Conservation (phyloP, 2,888 invertebrate genomes). For the Noctua janthina region DNA sequence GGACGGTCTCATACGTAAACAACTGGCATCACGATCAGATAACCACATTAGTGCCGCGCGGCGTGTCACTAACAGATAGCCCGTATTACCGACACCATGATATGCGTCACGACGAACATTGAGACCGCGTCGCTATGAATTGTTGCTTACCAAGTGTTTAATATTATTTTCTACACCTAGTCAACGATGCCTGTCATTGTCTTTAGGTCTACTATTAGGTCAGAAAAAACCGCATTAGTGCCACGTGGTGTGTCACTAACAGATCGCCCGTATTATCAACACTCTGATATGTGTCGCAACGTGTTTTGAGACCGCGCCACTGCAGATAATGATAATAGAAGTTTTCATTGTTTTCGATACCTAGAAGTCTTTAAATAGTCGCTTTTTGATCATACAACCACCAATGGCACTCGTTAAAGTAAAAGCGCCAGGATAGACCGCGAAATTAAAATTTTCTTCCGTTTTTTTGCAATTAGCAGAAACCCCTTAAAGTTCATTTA, state of each 20-base stretch:
- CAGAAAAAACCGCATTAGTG: constrained; percentile 77
- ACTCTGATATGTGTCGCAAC: constrained; percentile 45
- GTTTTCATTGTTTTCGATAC: no score
- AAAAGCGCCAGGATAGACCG: no score
- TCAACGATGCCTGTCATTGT: neutral
- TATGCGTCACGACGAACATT: constrained; percentile 42
- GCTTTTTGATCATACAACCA: neutral
- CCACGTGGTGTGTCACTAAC: constrained; percentile 71
- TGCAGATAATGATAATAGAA: neutral
- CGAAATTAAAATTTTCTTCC: no score
- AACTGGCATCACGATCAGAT: constrained; percentile 71
- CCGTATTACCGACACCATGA: constrained; percentile 45
- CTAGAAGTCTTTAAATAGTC: no score
- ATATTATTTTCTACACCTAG: constrained; percentile 6
- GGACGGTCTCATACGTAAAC: constrained; percentile 66
- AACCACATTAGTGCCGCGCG: constrained; percentile 74
- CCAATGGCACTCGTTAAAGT: neutral
- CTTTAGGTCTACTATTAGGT: neutral
- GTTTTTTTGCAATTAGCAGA: no score
- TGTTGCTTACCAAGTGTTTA: neutral
- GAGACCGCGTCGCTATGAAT: neutral
- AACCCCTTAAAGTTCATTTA: no score
- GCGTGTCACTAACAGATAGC: constrained; percentile 72
- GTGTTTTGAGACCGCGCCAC: neutral
- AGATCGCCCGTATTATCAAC: constrained; percentile 57